Base-by-base conservation (phyloP, 1,140 invertebrate genomes). In the Marisa cornuarietis region DNA sequence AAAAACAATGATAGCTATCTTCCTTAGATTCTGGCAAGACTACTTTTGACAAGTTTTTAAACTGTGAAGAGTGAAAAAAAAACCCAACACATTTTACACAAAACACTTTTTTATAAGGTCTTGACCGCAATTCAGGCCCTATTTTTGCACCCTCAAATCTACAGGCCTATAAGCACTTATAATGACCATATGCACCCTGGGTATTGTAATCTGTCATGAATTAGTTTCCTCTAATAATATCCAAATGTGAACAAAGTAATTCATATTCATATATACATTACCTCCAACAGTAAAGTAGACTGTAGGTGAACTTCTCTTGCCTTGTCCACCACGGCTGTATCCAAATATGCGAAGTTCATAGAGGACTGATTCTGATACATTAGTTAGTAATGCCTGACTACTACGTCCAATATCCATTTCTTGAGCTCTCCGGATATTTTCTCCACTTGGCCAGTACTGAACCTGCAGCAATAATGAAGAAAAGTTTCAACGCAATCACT, bases 281-380 rank as follows among this genome's bases (percentile, higher is more conserved):
- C 81, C 81, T 79, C 85, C 85, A n/a, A 87, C 75, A 63, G 87
- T 86, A 65, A 88, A 88, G 42, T 82, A 84, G 22, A 81, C 79
- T 1, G 84, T 74, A 7, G 97, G 97, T 81, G 96, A 98, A 71
- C 97, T 98, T 96, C 98, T 98, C 76, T 97, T 94, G 0, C 98
- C 98, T 89, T 98, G 97, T 0, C 98, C 98, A 51, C 97, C 98
- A 83, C 95, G 95, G 49, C 96, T 98, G 91, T 94, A 99, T 0
- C 95, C 98, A 14, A 98, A 92, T 0, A 99, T 96, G 89, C 98
- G 93, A 85, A 99, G 92, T 84, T 95, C 94, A 87, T 99, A 99
- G 0, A 93, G 83, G 54, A 88, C 87, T 31, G 96, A 96, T 3
- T 96, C 95, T 10, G 94, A 94, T 14, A 99, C 91, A 87, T 94